Conservation (phyloP, 2,113 vertebrate genomes). For the Odontophorus gujanensis region DNA sequence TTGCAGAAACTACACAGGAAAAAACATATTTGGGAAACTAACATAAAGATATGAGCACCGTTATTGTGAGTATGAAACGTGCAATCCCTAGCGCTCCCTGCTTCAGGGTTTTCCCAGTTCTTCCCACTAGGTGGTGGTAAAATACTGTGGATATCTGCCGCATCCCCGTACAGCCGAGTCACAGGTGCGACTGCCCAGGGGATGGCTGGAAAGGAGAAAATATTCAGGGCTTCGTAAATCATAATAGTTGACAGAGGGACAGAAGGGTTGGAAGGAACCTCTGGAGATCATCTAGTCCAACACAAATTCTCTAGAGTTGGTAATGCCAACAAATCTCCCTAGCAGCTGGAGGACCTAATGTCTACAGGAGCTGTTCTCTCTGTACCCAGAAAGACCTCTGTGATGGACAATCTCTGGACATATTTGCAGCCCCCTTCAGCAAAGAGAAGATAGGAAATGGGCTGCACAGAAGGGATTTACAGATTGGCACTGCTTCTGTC, state of each 20-base stretch:
- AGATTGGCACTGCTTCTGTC: neutral
- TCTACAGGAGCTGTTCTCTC: rapidly evolving
- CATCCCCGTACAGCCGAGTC: rapidly evolving
- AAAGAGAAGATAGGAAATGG: neutral
- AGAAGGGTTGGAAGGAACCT: neutral
- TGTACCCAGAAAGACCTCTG: rapidly evolving
- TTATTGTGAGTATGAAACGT: rapidly evolving
- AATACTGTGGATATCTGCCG: neutral
- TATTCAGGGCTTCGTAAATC: neutral
- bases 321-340: neutral
- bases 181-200: rapidly evolving
- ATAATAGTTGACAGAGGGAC: neutral
- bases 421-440: rapidly evolving
- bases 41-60: rapidly evolving
- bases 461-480: neutral
- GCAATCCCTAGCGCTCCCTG: rapidly evolving
- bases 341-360: neutral
- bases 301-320: neutral
- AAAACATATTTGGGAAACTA: rapidly evolving
- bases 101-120: neutral
- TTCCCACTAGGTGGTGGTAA: constrained; percentile 27
- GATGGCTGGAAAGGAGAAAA: rapidly evolving
- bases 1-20: too few species aligned
- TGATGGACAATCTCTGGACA: rapidly evolving
- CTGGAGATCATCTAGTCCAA: neutral